These are phyloP conservation scores for Ophion slaviceki DNA, from an alignment of 2,888 invertebrate species.

Conservation along the genomic window DNA sequence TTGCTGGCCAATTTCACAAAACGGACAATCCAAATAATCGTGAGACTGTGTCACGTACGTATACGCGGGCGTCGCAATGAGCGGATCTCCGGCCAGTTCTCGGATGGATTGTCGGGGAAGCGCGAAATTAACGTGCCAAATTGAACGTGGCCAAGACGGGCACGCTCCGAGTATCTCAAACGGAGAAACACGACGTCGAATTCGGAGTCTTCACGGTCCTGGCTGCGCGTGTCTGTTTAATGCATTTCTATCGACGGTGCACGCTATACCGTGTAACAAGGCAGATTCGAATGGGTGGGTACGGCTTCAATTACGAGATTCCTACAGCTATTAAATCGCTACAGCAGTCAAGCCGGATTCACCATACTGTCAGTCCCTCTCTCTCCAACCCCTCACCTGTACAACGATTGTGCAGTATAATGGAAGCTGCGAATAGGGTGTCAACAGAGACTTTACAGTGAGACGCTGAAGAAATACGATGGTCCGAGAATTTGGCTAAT, in stretches of 20 bases:
- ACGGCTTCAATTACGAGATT: conserved; percentile 62
- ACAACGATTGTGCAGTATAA: neutral
- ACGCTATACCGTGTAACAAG: conserved; percentile 10
- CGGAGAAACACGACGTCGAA: conserved; percentile 52
- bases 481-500: conserved; percentile 32
- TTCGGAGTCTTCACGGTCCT: conserved; percentile 8
- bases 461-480: conserved; percentile 38
- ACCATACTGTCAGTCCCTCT: neutral
- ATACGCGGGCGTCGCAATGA: conserved; percentile 3
- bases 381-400: neutral
- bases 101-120: conserved; percentile 40
- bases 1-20: neutral
- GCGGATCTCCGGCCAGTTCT: conserved; percentile 17
- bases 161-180: conserved; percentile 59
- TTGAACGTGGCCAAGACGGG: conserved; percentile 57
- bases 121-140: conserved; percentile 60
- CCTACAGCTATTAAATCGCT: conserved; percentile 61
- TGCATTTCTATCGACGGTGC: conserved; percentile 24
- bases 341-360: conserved; percentile 37
- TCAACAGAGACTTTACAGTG: conserved; percentile 1
- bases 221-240: conserved; percentile 31
- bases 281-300: conserved; percentile 52
- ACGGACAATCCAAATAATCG: neutral
- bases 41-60: conserved; percentile 3
- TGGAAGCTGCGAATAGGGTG: conserved; percentile 9